phyloP scores from a whole-genome alignment of 1,140 invertebrate genomes.

The Anastrepha obliqua region DNA sequence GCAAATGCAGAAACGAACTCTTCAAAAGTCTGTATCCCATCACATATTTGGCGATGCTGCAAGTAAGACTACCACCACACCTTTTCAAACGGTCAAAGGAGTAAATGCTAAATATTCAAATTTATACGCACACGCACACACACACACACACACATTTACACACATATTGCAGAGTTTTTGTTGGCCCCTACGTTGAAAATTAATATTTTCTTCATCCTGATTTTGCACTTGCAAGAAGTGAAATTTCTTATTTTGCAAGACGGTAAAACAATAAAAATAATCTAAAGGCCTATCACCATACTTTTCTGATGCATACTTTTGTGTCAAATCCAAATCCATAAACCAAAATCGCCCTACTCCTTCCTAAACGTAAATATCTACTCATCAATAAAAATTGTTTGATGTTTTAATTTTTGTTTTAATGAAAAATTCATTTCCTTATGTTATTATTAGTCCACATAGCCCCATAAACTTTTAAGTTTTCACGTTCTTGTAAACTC shows the following conservation, averaged over 20 bases:
- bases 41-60: slow-evolving; percentile 33
- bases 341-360: too few species aligned
- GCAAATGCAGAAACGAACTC: slow-evolving; percentile 39
- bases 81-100: slow-evolving; percentile 40
- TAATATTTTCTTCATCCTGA: neutral
- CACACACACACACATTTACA: neutral
- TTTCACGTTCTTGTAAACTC: too few species aligned
- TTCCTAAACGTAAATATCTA: too few species aligned
- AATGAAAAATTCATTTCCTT: too few species aligned
- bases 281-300: too few species aligned
- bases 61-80: slow-evolving; percentile 36
- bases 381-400: too few species aligned
- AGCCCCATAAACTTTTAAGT: too few species aligned
- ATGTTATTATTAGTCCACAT: too few species aligned
- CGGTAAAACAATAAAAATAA: too few species aligned
- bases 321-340: too few species aligned
- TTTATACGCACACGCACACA: neutral
- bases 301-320: too few species aligned
- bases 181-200: neutral
- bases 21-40: slow-evolving; percentile 39
- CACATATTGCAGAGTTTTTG: neutral
- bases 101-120: slow-evolving; percentile 48
- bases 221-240: neutral
- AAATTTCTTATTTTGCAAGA: neutral
- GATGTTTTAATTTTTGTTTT: too few species aligned